These are phyloP conservation scores for Lates japonicus DNA, from an alignment of 2,797 vertebrate genomes.

Conservation along the genomic window DNA sequence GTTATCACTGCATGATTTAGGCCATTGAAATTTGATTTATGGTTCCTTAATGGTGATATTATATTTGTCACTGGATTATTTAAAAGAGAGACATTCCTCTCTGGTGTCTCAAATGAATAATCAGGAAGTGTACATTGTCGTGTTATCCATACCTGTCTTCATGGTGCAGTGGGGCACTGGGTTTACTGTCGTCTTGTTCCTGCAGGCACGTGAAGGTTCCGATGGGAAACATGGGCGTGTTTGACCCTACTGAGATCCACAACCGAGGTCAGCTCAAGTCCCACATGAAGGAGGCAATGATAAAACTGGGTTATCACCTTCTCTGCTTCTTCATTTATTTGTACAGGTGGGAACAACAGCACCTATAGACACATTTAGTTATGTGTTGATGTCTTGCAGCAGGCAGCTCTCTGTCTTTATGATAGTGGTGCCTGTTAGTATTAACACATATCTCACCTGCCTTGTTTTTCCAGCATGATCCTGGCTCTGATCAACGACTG, in stretches of 20 bases:
- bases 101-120: too few species aligned
- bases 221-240: conserved; percentile 98
- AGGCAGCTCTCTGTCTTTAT: background rate
- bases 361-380: background rate
- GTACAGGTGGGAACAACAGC: conserved; percentile 90
- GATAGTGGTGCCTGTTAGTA: background rate
- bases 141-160: too few species aligned
- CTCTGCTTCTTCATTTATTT: conserved; percentile 99
- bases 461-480: conserved; percentile 92
- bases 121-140: too few species aligned
- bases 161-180: background rate
- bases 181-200: background rate
- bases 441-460: background rate
- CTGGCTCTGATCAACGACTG: conserved; percentile 98
- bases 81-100: too few species aligned
- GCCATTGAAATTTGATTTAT: too few species aligned
- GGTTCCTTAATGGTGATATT: too few species aligned
- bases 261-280: conserved; percentile 97
- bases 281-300: conserved; percentile 99
- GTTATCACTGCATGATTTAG: too few species aligned
- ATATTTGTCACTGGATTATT: too few species aligned
- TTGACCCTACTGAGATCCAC: conserved; percentile 99
- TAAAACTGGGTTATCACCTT: conserved; percentile 98
- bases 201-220: conserved; percentile 94
- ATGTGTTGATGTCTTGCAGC: background rate